Evolutionary conservation across 64 coral and sea anemone genomes (phyloP).

Genomic region (Exaiptasia diaphana): DNA sequence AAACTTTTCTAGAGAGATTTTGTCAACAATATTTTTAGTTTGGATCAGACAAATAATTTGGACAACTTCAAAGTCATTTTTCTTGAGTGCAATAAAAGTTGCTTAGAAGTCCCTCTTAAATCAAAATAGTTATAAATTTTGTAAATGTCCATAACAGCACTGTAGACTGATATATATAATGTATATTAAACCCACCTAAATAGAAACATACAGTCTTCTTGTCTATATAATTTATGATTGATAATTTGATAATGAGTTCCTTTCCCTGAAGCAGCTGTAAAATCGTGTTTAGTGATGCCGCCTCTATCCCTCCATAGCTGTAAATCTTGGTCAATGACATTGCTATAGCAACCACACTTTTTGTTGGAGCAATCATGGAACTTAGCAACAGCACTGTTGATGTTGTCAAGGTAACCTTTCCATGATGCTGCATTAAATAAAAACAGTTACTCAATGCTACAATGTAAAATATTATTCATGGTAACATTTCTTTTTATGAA

Average conservation of each 20-base stretch:
- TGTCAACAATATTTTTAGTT: neutral
- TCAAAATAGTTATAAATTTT: too few species aligned
- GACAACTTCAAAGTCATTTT: too few species aligned
- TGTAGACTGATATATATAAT: too few species aligned
- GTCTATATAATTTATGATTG: constrained; percentile 79
- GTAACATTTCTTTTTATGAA: neutral
- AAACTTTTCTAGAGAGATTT: neutral
- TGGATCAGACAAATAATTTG: too few species aligned
- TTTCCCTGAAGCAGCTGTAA: constrained; percentile 46
- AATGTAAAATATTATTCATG: neutral
- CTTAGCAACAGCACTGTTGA: constrained; percentile 49
- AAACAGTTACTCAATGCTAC: neutral
- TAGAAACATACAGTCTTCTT: constrained; percentile 91
- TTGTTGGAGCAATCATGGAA: constrained; percentile 88
- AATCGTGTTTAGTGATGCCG: constrained; percentile 73
- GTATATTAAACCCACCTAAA: too few species aligned
- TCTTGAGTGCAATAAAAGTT: too few species aligned
- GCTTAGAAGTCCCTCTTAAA: too few species aligned
- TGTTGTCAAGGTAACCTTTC: constrained; percentile 78
- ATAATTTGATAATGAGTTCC: constrained; percentile 96
- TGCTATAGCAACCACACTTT: constrained; percentile 83
- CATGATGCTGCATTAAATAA: constrained; percentile 43
- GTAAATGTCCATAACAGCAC: too few species aligned
- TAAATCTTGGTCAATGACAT: constrained; percentile 83
- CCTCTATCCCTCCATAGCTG: constrained; percentile 80